These are phyloP conservation scores for Gopherus evgoodei DNA, from an alignment of 2,113 vertebrate genomes.

Conservation along the genomic window DNA sequence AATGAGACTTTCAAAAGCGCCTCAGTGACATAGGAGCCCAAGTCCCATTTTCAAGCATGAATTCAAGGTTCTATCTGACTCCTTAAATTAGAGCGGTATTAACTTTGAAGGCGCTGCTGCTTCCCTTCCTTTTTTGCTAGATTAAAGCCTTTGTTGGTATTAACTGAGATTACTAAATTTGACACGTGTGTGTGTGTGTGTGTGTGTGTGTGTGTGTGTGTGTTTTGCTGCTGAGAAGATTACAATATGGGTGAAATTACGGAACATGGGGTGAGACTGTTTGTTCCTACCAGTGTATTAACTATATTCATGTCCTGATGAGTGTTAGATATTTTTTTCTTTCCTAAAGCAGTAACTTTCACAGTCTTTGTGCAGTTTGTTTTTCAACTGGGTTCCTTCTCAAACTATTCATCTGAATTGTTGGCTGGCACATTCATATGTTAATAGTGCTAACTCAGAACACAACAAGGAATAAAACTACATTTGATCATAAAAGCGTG, in stretches of 20 bases:
- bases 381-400: neutral
- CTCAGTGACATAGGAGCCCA: accelerated
- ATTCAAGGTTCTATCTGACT: neutral
- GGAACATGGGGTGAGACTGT: neutral
- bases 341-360: neutral
- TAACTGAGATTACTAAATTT: neutral
- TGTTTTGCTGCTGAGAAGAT: neutral
- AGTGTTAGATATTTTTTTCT: neutral
- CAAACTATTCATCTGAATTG: neutral
- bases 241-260: neutral
- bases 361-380: neutral
- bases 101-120: neutral
- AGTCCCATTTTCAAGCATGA: accelerated
- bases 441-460: neutral
- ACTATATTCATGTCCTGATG: neutral
- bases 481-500: neutral
- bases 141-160: neutral
- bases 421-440: neutral
- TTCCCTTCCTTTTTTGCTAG: neutral
- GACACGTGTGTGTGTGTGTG: too few relatives aligned
- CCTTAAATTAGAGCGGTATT: neutral
- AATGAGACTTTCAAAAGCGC: accelerated
- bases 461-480: neutral
- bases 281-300: neutral
- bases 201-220: too few relatives aligned